Percentiles rank a stretch among this genome's conserved stretches.
Conservation (phyloP, 1,140 invertebrate species). For the Lepidurus packardi region DNA sequence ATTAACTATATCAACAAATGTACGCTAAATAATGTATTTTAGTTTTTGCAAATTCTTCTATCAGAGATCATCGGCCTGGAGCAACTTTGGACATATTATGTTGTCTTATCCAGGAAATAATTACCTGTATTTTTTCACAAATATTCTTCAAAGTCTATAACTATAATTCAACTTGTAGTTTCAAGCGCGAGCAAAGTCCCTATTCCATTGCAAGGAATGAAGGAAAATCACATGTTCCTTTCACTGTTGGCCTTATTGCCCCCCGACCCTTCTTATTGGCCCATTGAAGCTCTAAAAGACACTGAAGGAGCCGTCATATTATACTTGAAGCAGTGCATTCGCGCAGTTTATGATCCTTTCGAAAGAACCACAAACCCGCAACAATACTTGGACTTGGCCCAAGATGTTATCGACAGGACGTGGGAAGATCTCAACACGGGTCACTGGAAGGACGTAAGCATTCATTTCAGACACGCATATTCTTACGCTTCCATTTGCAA, state of each 20-base stretch:
- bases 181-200: too few species aligned
- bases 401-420: conserved; percentile 57
- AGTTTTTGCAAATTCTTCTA: too few species aligned
- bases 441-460: conserved; percentile 71
- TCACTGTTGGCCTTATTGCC: background rate
- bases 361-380: background rate
- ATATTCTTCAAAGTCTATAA: too few species aligned
- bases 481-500: conserved; percentile 46
- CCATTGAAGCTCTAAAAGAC: background rate
- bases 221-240: background rate
- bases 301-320: background rate
- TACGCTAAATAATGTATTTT: too few species aligned
- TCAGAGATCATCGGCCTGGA: too few species aligned
- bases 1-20: too few species aligned
- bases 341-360: background rate
- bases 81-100: too few species aligned
- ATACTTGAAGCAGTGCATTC: background rate
- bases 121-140: too few species aligned
- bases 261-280: background rate
- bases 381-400: background rate
- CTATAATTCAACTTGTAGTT: too few species aligned
- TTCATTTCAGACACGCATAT: conserved; percentile 49
- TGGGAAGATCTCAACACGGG: conserved; percentile 80
- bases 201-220: background rate
- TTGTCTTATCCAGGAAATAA: too few species aligned